Conservation (phyloP, 2,888 invertebrate genomes). For the Drosophila macrothrix region DNA sequence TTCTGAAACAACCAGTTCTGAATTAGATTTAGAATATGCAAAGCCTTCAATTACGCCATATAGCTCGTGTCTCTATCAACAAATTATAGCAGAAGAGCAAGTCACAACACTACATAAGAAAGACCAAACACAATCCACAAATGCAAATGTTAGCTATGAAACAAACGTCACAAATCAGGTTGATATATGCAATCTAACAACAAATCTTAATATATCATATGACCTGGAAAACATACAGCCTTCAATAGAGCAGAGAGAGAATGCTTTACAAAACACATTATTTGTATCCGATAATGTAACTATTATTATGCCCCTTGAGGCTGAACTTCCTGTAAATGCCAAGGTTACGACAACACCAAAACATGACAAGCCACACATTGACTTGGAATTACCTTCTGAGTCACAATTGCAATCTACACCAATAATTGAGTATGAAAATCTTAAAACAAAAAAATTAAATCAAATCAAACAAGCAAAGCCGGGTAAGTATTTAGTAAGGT, state of each 20-base stretch:
- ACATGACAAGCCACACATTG: constrained; percentile 31
- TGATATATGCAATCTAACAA: constrained; percentile 24
- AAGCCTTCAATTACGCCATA: constrained; percentile 59
- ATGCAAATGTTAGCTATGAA: constrained; percentile 45
- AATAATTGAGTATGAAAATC: constrained; percentile 40
- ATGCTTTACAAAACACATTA: constrained; percentile 29
- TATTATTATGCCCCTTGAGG: constrained; percentile 14
- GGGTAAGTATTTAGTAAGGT: constrained; percentile 54
- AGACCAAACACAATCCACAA: constrained; percentile 35
- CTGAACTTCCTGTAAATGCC: constrained; percentile 30
- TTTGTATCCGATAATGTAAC: constrained; percentile 27
- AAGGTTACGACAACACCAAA: constrained; percentile 31
- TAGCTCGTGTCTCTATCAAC: constrained; percentile 75
- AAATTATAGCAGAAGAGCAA: constrained; percentile 67
- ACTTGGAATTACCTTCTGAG: constrained; percentile 28
- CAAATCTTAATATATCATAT: constrained; percentile 10
- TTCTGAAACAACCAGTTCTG: constrained; percentile 25
- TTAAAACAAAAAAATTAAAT: constrained; percentile 31
- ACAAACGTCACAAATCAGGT: constrained; percentile 35
- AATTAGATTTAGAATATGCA: constrained; percentile 32
- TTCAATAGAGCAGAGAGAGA: constrained; percentile 24
- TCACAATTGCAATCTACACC: constrained; percentile 23
- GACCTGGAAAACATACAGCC: constrained; percentile 23
- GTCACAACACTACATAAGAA: constrained; percentile 48
- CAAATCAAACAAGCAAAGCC: constrained; percentile 54